Base-by-base conservation (phyloP, 2,888 invertebrate species). In the Harpalus rufipes region DNA sequence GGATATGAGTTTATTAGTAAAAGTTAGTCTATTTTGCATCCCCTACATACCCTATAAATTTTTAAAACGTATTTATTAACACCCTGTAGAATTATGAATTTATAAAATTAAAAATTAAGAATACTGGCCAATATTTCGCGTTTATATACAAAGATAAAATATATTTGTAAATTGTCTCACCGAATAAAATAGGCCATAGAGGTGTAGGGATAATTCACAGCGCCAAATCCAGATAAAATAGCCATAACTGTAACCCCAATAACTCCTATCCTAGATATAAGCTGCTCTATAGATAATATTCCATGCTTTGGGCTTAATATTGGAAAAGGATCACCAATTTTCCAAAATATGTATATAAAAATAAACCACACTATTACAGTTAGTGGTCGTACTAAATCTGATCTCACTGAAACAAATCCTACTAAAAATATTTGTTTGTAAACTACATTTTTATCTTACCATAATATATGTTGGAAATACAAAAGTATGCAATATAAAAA, bases 171-270 rank as follows among this genome's bases (percentile, higher is more conserved):
- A 63, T 63, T 16, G 32, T 61, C 86, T 87, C 12, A 94, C 95
- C 97, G 95, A 92, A 98, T 97, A 91, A 99, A 99, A 90, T 97
- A 98, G 14, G 97, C 96, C 99, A 99, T 99, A 80, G 98, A 99
- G 0, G 98, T 97, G 90, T 99, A 99, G 0, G 99, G 99, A 91
- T 98, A 99, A 92, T 98, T 99, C 8, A 99, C 99, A 74, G 99
- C 99, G 93, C 99, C 99, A 92, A 99, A 99, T 0, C 99, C 99
- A 1, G 99, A 99, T 1, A 99, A 92, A 59, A 99, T 92, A 0
- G 99, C 99, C 99, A 99, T 99, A 0, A 99, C 97, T 0, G 99
- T 99, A 0, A 99, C 99, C 0, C 99, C 99, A 86, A 99, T 98
- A 0, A 99, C 98, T 39, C 99, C 99, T 85, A 99, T 97, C 86